Base-by-base conservation (phyloP, 1,140 invertebrate species). In the Nasonia longicornis region DNA sequence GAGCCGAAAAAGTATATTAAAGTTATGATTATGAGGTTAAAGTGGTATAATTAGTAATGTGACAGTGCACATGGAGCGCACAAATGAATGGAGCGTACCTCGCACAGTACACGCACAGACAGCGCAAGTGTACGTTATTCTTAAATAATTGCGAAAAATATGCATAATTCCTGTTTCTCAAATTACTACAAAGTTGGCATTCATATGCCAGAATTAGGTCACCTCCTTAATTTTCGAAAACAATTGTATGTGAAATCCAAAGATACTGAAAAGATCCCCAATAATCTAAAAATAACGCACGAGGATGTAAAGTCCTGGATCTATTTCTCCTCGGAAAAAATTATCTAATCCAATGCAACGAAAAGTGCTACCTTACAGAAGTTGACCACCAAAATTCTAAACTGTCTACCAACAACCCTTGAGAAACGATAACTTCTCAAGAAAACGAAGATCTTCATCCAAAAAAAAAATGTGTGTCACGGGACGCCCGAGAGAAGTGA, bases 161-260 rank as follows among this genome's bases (percentile, higher is more conserved):
- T 12, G 14, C 7, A 64, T 64, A n/a, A 22, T 64, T 6, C 58
- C 58, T 2, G 58, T 22, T 7, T 64, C 58, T 2, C 14, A 4
- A 22, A 64, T 64, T 2, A 64, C 58, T 7, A 16, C 58, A 22
- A 22, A 22, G 20, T 16, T 2, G 58, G 58, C 10, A 64, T 35
- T 3, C n/a, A 64, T 16, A 64, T 4, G 11, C 6, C 6, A 22
- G 8, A 20, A 7, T n/a, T 64, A 22, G n/a, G 7, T n/a, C 70
- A 72, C 11, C 31, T 38, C 4, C 31, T 74, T 2, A 74, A 42
- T 26, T 35, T 73, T 26, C 20, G 72, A 20, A n/a, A 14, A 3
- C 72, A 74, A 74, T 22, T 74, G 22, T 74, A 8, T 52, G 20
- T 74, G 3, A 11, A 74, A 26, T 45, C 45, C 2, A 45, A 74